Evolutionary conservation across 1,140 invertebrate genomes (phyloP).

Genomic region (Atta cephalotes): DNA sequence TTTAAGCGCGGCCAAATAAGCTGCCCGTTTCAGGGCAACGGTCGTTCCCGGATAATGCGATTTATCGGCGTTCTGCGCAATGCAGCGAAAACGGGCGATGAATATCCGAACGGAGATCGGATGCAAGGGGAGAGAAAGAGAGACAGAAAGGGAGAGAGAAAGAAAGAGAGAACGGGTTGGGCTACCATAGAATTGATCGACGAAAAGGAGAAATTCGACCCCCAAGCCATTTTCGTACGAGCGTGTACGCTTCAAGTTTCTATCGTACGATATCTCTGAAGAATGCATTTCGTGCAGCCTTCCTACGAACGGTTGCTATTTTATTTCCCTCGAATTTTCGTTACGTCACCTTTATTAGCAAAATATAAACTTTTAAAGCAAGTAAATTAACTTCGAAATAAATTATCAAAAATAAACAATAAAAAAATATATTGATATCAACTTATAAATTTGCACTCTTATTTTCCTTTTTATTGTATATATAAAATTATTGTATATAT

Average conservation of each 20-base stretch:
- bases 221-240: constrained; percentile 41
- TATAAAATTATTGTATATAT: no score
- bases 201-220: constrained; percentile 57
- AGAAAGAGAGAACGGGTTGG: background rate
- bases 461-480: no score
- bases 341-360: constrained; percentile 4
- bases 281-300: constrained; percentile 23
- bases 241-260: constrained; percentile 11
- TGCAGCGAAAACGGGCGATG: constrained; percentile 72
- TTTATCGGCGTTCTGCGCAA: constrained; percentile 74
- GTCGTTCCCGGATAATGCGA: constrained; percentile 68
- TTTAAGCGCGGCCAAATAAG: constrained; percentile 68
- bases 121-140: background rate
- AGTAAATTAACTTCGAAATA: background rate
- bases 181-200: constrained; percentile 41
- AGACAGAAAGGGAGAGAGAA: background rate
- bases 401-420: background rate
- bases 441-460: background rate
- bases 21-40: constrained; percentile 25
- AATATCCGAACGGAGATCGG: constrained; percentile 61
- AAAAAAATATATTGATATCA: background rate
- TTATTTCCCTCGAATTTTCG: background rate
- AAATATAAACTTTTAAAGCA: background rate
- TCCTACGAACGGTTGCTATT: background rate
- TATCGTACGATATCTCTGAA: constrained; percentile 31